Evolutionary conservation across 2,113 vertebrate species (phyloP), one percentile per base, ranked within the genome.

Genomic region (Trinectes maculatus): DNA sequence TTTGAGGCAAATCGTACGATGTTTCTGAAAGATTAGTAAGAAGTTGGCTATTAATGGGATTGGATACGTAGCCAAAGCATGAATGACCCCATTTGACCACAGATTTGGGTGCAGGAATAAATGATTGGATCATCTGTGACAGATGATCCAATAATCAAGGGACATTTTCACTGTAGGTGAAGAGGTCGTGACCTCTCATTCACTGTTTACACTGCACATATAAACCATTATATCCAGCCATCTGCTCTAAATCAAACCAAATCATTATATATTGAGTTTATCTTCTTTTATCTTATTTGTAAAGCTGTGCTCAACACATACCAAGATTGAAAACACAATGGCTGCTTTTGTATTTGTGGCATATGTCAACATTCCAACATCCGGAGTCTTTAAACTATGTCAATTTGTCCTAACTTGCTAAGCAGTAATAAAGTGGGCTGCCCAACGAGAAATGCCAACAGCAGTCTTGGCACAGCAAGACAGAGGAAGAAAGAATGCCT

Each of bases 331-430:
- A 54, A 58, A 9, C 24, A 37, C 12, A 22, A 18, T 34, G 9
- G 2, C 2, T 1, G 12, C 8, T 33, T 48, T 39, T 4, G 51
- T 13, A 39, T 33, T 12, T 46, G 24, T 8, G 12, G 22, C 13
- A 19, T 26, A 29, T 70, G 8, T 60, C 28, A 26, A 31, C 48
- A 43, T 59, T 15, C 18, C 12, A 6, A n/a, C n/a, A n/a, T n/a
- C n/a, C 18, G 67, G 11, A 26, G 24, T 15, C 40, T 74, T 76
- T 63, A 53, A 85, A 83, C 51, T 76, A 78, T 80, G 72, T 69
- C 43, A 66, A 24, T 82, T 66, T 88, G 84, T 81, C 71, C 25
- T 9, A 47, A 82, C 88, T 71, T 80, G 86, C 71, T 56, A 44
- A 42, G 68, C 37, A 52, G 39, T 69, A 63, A 77, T 46, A 40